phyloP scores from a whole-genome alignment of 1,140 invertebrate genomes.

The Zaprionus nigranus region DNA sequence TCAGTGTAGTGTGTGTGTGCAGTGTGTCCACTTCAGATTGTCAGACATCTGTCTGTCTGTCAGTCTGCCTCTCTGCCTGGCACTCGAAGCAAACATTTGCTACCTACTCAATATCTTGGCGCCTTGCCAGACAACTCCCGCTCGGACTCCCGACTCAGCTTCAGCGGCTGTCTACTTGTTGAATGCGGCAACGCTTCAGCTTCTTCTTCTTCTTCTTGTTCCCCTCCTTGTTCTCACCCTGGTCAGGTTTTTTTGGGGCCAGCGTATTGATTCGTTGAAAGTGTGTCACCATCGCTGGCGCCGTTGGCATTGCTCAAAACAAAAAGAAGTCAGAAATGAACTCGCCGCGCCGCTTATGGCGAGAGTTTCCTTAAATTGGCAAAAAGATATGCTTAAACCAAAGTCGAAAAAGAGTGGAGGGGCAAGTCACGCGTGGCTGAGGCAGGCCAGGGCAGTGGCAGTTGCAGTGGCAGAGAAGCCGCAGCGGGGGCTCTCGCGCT shows the following conservation, averaged over 20 bases:
- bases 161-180: not conserved
- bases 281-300: conserved; percentile 34
- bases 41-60: not conserved
- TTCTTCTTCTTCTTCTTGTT: not conserved
- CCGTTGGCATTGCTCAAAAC: conserved; percentile 27
- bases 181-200: not conserved
- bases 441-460: no score
- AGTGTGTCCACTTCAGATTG: not conserved
- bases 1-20: not conserved
- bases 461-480: not conserved
- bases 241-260: not conserved
- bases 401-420: conserved; percentile 2
- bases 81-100: conserved; percentile 4
- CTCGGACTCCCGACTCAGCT: not conserved
- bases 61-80: not conserved
- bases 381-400: conserved; percentile 34
- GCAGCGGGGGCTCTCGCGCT: not conserved
- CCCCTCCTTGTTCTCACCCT: not conserved
- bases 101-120: conserved; percentile 2
- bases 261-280: conserved; percentile 45
- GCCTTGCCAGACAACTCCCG: not conserved
- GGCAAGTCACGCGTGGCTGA: no score
- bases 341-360: conserved; percentile 3
- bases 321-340: conserved; percentile 34
- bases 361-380: conserved; percentile 59